Conservation (phyloP, 2,113 vertebrate genomes). For the Platysternon megacephalum region DNA sequence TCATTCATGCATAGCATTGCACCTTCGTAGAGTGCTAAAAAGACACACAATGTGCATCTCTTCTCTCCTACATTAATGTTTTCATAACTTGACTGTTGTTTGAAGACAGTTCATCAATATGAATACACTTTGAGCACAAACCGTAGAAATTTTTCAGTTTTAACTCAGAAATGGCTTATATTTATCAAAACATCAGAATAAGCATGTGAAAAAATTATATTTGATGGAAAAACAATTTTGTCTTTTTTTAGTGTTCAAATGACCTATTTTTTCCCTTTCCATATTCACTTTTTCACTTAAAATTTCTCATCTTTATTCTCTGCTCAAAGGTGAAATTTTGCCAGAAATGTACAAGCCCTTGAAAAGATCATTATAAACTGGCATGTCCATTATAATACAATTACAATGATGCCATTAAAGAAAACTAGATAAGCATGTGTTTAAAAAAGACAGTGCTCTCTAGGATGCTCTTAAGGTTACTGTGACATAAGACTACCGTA, state of each 20-base stretch:
- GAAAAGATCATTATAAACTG: background rate
- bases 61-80: background rate
- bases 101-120: background rate
- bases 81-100: background rate
- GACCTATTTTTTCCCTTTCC: background rate
- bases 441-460: background rate
- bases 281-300: background rate
- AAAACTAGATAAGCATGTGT: background rate
- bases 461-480: background rate
- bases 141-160: background rate
- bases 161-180: background rate
- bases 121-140: background rate
- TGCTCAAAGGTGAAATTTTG: background rate
- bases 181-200: background rate
- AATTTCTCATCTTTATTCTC: background rate
- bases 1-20: background rate
- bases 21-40: background rate
- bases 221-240: background rate
- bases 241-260: background rate
- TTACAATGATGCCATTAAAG: background rate
- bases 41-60: too few relatives aligned
- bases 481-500: background rate
- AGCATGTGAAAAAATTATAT: background rate
- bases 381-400: background rate
- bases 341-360: background rate